Evolutionary conservation across 2,113 vertebrate genomes (phyloP).

Genomic region (Rattus norvegicus): GRCr8 NC_086038.1:34197001-34197500

Average conservation of each 20-base stretch:
- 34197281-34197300: background rate
- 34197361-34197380: background rate
- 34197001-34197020: no score
- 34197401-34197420: constrained; percentile 44
- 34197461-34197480: constrained; percentile 64
- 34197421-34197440: constrained; percentile 25
- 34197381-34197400: background rate
- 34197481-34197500: constrained; percentile 64
- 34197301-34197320: background rate
- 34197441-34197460: constrained; percentile 49
- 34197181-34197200: background rate
- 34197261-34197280: background rate
- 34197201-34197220: background rate
- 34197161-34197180: background rate
- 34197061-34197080: no score
- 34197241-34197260: background rate
- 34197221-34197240: background rate
- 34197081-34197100: no score
- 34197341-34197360: background rate
- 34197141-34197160: background rate
- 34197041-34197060: no score
- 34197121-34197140: background rate
- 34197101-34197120: no score
- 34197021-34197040: no score
- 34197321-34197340: background rate